Evolutionary conservation across 2,888 invertebrate species (phyloP), one percentile per base, ranked within the genome.

Genomic region (Oxystoma pomonae): DNA sequence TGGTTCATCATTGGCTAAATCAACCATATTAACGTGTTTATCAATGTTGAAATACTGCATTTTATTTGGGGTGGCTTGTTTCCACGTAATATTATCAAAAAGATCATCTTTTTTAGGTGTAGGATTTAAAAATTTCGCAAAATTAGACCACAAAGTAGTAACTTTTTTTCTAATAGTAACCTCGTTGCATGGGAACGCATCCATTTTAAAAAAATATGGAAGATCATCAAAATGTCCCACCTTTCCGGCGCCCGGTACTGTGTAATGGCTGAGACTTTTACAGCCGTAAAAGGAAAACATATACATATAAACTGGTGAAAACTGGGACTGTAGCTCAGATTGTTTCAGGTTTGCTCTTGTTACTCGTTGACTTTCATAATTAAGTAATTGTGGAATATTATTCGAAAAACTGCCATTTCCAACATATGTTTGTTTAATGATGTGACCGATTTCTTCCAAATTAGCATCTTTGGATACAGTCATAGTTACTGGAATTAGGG

Each of bases 111-210:
- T 35, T 35, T 35, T 35, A 12, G 3, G 5, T 35, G 35, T 35
- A 35, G 5, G 35, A 35, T 35, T 35, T 35, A 12, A 35, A 12
- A 35, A 35, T 72, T 83, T 84, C 0, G 87, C 88, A 74, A 89
- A 89, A 70, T 88, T 86, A 0, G 86, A 83, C 87, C 88, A 73
- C 2, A 72, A 61, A 57, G 60, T 70, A 1, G 67, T 62, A 64
- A 73, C 64, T 16, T 69, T 63, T 5, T 63, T 65, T 19, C 68
- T 67, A 12, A 67, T 69, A 9, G 66, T 16, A 65, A 60, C 56
- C 71, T 71, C 20, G 59, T 60, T 12, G 12, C 35, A 35, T 55
- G 18, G 68, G 59, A 57, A 65, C 67, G 55, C 21, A 2, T 58
- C 62, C 35, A 66, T 68, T 53, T 72, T 70, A 63, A 72, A 74